phyloP scores from a whole-genome alignment of 2,888 invertebrate species.

The Drosophila phalerata region DNA sequence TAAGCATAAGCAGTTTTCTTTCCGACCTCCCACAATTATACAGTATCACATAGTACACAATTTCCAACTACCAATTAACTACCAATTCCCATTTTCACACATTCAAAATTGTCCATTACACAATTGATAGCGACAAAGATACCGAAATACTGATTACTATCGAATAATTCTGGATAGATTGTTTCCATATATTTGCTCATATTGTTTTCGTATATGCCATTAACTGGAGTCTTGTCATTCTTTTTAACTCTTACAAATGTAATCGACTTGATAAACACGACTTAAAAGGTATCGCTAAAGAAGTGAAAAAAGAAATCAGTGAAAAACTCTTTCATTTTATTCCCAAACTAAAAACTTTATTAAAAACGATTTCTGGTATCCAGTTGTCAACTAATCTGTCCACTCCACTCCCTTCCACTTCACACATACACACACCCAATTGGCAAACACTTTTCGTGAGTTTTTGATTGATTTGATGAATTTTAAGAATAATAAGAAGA shows the following conservation, averaged over 20 bases:
- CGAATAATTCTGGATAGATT: conserved; percentile 4
- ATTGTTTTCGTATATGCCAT: conserved; percentile 23
- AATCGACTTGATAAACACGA: conserved; percentile 15
- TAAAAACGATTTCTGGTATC: conserved; percentile 26
- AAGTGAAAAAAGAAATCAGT: background rate
- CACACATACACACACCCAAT: conserved; percentile 18
- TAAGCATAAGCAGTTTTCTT: conserved; percentile 75
- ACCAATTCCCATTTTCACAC: conserved; percentile 6
- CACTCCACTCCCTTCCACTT: conserved; percentile 17
- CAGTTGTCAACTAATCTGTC: conserved; percentile 28
- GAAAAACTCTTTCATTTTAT: background rate
- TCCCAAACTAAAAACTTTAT: background rate
- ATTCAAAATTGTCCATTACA: conserved; percentile 8
- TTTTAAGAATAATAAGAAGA: conserved; percentile 53
- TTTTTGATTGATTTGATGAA: conserved; percentile 51
- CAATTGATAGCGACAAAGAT: conserved; percentile 6
- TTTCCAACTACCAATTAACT: conserved; percentile 17
- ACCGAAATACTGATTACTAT: conserved; percentile 18
- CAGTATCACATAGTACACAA: conserved; percentile 38
- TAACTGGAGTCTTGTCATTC: conserved; percentile 44
- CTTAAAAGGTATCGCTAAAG: background rate
- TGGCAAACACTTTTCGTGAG: conserved; percentile 47
- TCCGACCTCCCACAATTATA: conserved; percentile 28
- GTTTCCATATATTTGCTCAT: conserved; percentile 27
- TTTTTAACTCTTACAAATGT: conserved; percentile 27